Base-by-base conservation (phyloP, 2,888 invertebrate species). In the Zonitis immaculata region DNA sequence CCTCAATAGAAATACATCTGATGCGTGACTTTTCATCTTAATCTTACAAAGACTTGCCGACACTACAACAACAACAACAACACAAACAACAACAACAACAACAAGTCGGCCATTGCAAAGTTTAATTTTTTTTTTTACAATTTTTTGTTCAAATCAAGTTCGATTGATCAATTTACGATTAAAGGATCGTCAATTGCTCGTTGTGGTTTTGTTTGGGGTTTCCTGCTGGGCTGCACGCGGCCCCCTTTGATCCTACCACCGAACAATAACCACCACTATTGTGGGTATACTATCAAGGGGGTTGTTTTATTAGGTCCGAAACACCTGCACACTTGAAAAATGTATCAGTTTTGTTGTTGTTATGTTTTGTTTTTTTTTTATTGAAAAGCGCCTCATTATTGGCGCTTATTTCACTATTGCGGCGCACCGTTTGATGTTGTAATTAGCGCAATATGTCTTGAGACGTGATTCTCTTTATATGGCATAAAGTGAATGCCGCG, bases 1-100 rank as follows among this genome's bases (percentile, higher is more conserved):
- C 57, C 58, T 62, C 58, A 65, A 64, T 63, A 56, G 66, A 59
- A 59, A 63, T 59, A 63, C 60, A 65, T 64, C 64, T 57, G 66
- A 65, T 69, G 69, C 71, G 68, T 71, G 71, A 71, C 71, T 71
- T 69, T 69, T 65, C 65, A 69, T 66, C 68, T 68, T 68, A 71
- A 71, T 69, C 67, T 65, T 61, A 56, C 64, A 65, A 64, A 65
- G 63, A 59, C 58, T 58, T 49, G 65, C 65, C 64, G 64, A 63
- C 65, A 58, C 22, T 22, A 52, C 46, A 35, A 49, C 35, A 35
- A 35, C 35, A 35, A 35, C 35, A 35, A 35, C 35, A 35, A 35
- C 39, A 39, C 18, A 51, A 58, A 52, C 46, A 35, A 49, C 35
- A 35, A 35, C 35, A 30, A 35, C 35, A 35, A 35, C 35, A 35